phyloP scores from a whole-genome alignment of 23 tunicate genomes.

The Pegea sp. region DNA sequence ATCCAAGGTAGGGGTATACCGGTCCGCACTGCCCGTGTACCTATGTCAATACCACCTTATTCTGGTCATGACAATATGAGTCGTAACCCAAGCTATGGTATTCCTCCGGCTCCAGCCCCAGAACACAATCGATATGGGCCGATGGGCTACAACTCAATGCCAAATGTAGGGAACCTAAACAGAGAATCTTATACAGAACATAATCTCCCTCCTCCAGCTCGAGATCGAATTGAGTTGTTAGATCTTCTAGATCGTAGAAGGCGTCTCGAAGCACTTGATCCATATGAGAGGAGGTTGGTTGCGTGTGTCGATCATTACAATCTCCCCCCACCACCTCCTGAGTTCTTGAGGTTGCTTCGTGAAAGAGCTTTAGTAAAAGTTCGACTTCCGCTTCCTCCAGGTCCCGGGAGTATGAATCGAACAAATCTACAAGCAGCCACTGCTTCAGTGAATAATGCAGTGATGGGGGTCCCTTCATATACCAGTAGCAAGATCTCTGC shows the following conservation, averaged over 20 bases:
- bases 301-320: slow-evolving; percentile 81
- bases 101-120: no score
- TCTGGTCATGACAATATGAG: slow-evolving; percentile 4
- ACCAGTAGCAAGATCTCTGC: no score
- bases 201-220: slow-evolving; percentile 58
- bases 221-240: slow-evolving; percentile 67
- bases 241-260: slow-evolving; percentile 68
- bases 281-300: slow-evolving; percentile 64
- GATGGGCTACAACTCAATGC: no score
- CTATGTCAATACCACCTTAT: no score
- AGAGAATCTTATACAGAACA: slow-evolving; percentile 17
- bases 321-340: slow-evolving; percentile 91
- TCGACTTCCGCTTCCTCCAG: slow-evolving; percentile 55
- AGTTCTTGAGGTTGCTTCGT: slow-evolving; percentile 44
- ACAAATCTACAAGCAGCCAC: no score
- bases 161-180: slow-evolving; percentile 14
- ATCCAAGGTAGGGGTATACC: no score
- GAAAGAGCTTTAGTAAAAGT: slow-evolving; percentile 74
- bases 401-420: no score
- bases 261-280: slow-evolving; percentile 67
- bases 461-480: no score
- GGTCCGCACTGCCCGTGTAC: no score
- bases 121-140: no score
- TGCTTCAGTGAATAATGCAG: no score
- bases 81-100: slow-evolving; percentile 6